Percentiles rank a stretch among this genome's conserved stretches.
Evolutionary conservation across 2,113 vertebrate genomes (phyloP).

Genomic region (Dasyornis broadbenti): DNA sequence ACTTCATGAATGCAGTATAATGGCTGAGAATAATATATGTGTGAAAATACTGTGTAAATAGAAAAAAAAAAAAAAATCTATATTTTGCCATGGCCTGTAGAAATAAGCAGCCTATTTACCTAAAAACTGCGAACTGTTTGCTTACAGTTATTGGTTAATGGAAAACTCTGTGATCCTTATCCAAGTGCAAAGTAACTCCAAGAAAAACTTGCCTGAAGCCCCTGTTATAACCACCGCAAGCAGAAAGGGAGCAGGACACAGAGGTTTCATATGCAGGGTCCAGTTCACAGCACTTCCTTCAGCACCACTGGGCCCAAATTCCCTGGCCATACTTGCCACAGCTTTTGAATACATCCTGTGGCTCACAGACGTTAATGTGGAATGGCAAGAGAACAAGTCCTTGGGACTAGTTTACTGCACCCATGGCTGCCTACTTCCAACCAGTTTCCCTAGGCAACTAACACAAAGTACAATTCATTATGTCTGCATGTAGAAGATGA

Average conservation of each 20-base stretch:
- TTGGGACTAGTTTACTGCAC: background rate
- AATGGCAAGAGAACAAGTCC: background rate
- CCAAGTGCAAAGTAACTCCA: background rate
- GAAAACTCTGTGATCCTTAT: background rate
- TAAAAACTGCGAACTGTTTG: background rate
- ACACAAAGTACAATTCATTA: background rate
- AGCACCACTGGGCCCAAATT: background rate
- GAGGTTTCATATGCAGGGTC: fast-evolving
- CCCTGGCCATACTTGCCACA: background rate
- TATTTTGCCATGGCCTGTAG: background rate
- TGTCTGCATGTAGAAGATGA: background rate
- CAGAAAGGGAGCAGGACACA: background rate
- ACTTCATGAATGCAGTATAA: background rate
- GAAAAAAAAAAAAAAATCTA: background rate
- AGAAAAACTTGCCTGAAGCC: background rate
- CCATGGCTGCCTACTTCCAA: background rate
- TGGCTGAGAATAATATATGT: background rate
- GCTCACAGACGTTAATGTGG: background rate
- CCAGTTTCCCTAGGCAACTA: background rate
- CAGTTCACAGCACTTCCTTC: background rate
- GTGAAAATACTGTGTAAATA: background rate
- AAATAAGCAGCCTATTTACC: background rate
- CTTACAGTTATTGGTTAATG: background rate
- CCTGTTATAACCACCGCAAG: background rate
- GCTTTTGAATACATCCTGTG: fast-evolving